phyloP scores from a whole-genome alignment of 2,888 invertebrate genomes.

The Yponomeuta sedellus region DNA sequence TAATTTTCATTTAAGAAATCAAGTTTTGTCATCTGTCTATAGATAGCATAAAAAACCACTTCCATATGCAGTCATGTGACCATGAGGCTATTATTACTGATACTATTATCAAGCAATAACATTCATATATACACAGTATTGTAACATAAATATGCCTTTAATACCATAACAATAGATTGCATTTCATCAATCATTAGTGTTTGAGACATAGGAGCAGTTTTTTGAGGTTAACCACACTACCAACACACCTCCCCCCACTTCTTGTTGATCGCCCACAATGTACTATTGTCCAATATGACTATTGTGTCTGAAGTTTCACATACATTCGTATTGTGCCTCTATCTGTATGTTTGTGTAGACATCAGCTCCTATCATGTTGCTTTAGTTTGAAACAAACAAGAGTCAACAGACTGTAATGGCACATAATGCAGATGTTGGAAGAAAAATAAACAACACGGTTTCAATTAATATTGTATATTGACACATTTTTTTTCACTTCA shows the following conservation, averaged over 20 bases:
- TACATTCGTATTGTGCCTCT: not conserved
- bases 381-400: no score
- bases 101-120: not conserved
- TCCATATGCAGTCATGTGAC: not conserved
- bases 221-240: conserved; percentile 5
- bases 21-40: not conserved
- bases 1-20: not conserved
- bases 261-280: not conserved
- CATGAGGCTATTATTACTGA: not conserved
- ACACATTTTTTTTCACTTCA: conserved; percentile 68
- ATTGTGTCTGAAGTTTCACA: not conserved
- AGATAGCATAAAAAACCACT: not conserved
- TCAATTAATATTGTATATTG: conserved; percentile 56
- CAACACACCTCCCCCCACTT: not conserved
- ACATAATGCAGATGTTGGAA: no score
- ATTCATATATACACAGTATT: not conserved
- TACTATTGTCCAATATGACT: not conserved
- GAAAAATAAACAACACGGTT: conserved; percentile 6
- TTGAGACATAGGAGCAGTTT: not conserved
- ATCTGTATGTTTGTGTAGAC: not conserved
- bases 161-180: not conserved
- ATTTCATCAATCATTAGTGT: not conserved
- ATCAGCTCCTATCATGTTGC: not conserved
- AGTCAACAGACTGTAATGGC: no score
- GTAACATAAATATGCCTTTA: not conserved